Evolutionary conservation across 2,797 vertebrate genomes (phyloP).

Genomic region (Coluber constrictor): DNA sequence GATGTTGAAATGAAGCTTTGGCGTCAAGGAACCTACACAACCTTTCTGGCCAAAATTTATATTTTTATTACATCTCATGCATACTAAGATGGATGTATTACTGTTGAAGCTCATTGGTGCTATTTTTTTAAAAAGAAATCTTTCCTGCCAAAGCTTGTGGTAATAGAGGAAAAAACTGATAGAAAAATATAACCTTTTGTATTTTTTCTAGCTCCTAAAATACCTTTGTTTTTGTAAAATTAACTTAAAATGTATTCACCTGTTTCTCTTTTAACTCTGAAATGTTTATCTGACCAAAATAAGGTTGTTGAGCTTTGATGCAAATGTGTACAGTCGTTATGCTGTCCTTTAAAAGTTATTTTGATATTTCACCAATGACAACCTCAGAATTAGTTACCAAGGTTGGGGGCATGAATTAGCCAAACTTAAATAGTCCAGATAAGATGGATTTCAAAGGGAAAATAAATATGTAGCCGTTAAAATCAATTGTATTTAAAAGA

Average conservation of each 20-base stretch:
- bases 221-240: constrained; percentile 54
- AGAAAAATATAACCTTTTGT: constrained; percentile 57
- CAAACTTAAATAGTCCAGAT: not conserved
- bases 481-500: not conserved
- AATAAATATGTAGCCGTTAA: not conserved
- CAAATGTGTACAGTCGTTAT: constrained; percentile 30
- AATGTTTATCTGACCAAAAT: constrained; percentile 2
- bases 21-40: constrained; percentile 84
- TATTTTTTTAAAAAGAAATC: constrained; percentile 42
- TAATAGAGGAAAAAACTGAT: constrained; percentile 28
- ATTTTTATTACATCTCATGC: constrained; percentile 88
- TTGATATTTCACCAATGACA: constrained; percentile 16
- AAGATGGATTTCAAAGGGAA: not conserved
- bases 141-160: constrained; percentile 57
- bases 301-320: constrained; percentile 44
- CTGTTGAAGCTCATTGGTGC: constrained; percentile 67
- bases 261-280: constrained; percentile 21
- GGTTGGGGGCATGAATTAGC: not conserved
- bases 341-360: constrained; percentile 35
- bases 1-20: constrained; percentile 96
- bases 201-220: constrained; percentile 55
- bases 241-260: constrained; percentile 64
- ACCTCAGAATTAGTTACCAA: constrained; percentile 36
- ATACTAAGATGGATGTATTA: constrained; percentile 70
- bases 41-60: constrained; percentile 83